Conservation (phyloP, 1,140 invertebrate species). For the Phenacoccus solenopsis region DNA sequence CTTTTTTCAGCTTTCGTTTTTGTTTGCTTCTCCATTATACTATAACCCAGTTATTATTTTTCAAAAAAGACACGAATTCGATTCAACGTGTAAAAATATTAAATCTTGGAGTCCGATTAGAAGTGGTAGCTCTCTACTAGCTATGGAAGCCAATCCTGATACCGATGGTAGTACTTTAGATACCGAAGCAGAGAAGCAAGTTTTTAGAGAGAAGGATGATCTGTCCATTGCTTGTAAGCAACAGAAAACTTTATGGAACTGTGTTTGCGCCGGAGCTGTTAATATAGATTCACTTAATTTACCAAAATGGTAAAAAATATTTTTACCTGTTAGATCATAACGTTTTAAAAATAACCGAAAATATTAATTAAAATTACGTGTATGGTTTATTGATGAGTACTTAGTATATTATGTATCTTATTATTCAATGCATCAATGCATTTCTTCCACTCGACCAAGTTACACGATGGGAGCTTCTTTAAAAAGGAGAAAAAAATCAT, state of each 20-base stretch:
- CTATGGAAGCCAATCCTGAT: slow-evolving; percentile 64
- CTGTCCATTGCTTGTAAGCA: slow-evolving; percentile 32
- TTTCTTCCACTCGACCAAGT: no score
- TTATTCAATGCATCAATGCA: no score
- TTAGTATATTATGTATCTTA: no score
- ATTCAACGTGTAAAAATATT: slow-evolving; percentile 21
- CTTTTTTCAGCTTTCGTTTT: background rate
- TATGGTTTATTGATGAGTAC: no score
- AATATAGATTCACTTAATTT: slow-evolving; percentile 49
- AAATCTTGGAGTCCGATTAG: slow-evolving; percentile 69
- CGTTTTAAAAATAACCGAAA: background rate
- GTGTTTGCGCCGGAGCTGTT: slow-evolving; percentile 66
- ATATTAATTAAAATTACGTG: no score
- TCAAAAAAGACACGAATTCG: slow-evolving; percentile 18
- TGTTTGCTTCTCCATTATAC: background rate
- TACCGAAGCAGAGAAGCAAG: slow-evolving; percentile 37
- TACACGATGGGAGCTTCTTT: no score
- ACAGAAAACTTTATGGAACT: slow-evolving; percentile 43
- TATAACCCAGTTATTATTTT: background rate
- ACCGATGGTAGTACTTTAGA: slow-evolving; percentile 46
- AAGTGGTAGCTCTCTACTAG: slow-evolving; percentile 63
- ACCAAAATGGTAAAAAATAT: slow-evolving; percentile 55
- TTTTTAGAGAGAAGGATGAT: slow-evolving; percentile 47
- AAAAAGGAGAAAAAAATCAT: no score
- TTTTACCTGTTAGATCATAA: no score